These are phyloP conservation scores for Drosophila demipolita DNA, from an alignment of 2,888 invertebrate species.

Conservation along the genomic window DNA sequence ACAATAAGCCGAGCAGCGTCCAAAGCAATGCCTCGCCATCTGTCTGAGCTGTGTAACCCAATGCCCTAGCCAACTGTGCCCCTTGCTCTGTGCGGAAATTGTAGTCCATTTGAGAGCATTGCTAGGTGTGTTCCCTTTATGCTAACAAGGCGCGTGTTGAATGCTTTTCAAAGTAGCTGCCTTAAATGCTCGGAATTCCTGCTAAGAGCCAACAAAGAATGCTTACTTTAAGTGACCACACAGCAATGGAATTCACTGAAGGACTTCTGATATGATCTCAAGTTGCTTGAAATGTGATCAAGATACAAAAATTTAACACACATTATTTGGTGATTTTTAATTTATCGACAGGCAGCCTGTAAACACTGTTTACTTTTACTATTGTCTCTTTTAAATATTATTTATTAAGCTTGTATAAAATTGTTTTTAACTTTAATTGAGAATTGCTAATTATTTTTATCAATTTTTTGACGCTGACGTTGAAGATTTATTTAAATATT, in stretches of 20 bases:
- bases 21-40: conserved; percentile 50
- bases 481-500: not conserved
- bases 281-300: not conserved
- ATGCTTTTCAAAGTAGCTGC: conserved; percentile 57
- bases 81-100: conserved; percentile 47
- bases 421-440: too few species aligned
- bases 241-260: conserved; percentile 6
- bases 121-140: conserved; percentile 41
- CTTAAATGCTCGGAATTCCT: conserved; percentile 32
- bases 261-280: conserved; percentile 27
- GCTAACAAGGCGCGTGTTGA: conserved; percentile 71
- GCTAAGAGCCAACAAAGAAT: conserved; percentile 33
- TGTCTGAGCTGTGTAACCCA: conserved; percentile 72
- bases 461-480: not conserved
- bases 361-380: not conserved
- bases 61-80: conserved; percentile 53
- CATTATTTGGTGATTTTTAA: not conserved
- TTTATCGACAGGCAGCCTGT: not conserved
- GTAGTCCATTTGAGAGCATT: conserved; percentile 50
- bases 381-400: not conserved
- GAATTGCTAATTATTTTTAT: not conserved
- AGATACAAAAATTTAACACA: conserved; percentile 1
- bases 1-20: conserved; percentile 12
- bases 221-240: conserved; percentile 48
- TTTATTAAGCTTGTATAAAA: not conserved